phyloP scores from a whole-genome alignment of 2,888 invertebrate genomes.

The Teinopalpus imperialis region DNA sequence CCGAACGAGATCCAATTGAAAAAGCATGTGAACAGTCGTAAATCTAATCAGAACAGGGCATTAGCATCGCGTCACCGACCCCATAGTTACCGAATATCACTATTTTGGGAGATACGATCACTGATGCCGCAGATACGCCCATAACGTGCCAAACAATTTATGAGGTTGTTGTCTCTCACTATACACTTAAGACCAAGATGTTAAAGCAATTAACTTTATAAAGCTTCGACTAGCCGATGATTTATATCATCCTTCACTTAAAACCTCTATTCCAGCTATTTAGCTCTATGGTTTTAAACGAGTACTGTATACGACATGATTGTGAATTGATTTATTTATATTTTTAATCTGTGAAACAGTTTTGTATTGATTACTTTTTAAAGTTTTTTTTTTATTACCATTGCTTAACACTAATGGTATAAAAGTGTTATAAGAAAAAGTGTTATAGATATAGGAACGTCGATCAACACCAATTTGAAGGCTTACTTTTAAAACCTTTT shows the following conservation, averaged over 20 bases:
- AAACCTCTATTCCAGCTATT: constrained; percentile 9
- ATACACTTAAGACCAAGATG: constrained; percentile 10
- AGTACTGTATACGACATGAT: neutral
- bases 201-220: constrained; percentile 23
- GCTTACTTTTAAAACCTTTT: constrained; percentile 1
- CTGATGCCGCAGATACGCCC: constrained; percentile 11
- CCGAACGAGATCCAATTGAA: constrained; percentile 47
- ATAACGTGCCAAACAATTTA: constrained; percentile 30
- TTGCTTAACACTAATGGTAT: neutral
- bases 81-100: constrained; percentile 27
- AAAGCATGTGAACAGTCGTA: constrained; percentile 47
- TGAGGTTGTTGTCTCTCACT: constrained; percentile 23
- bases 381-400: neutral
- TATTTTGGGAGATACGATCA: constrained; percentile 32
- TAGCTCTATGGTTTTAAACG: too few relatives aligned
- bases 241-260: constrained; percentile 18
- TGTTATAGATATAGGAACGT: neutral
- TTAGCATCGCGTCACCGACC: constrained; percentile 28
- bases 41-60: constrained; percentile 54
- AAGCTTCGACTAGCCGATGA: constrained; percentile 13
- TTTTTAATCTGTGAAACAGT: constrained; percentile 2
- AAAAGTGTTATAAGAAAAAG: too few relatives aligned
- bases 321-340: constrained; percentile 11
- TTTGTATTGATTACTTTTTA: neutral
- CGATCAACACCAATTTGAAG: constrained; percentile 3